A percentile compares a stretch with the other conserved stretches of the same genome.
phyloP scores from a whole-genome alignment of 2,888 invertebrate species.

The Euphydryas editha region DNA sequence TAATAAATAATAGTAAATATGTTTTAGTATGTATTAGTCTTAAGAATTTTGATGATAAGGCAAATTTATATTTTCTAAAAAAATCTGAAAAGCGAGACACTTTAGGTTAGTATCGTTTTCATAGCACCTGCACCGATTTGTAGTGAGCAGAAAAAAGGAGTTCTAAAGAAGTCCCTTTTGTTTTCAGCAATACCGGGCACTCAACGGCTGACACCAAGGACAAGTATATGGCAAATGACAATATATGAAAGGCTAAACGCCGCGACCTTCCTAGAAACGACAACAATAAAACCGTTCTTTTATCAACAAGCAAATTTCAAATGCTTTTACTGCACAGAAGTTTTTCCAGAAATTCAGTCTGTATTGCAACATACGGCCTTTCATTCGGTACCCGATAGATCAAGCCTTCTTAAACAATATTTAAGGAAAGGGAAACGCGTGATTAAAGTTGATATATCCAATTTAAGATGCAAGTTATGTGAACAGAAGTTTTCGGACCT shows the following conservation, averaged over 20 bases:
- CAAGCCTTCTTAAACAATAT: constrained; percentile 63
- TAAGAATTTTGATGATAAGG: not conserved
- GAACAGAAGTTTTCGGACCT: constrained; percentile 68
- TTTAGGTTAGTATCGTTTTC: constrained; percentile 34
- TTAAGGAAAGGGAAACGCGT: constrained; percentile 73
- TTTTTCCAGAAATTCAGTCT: constrained; percentile 70
- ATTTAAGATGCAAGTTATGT: constrained; percentile 68
- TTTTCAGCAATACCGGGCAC: constrained; percentile 54
- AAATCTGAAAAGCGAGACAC: constrained; percentile 14
- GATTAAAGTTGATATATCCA: constrained; percentile 76
- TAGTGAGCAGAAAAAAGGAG: constrained; percentile 34
- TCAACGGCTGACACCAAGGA: constrained; percentile 59
- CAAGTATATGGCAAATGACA: constrained; percentile 79
- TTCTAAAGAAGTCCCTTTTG: constrained; percentile 45
- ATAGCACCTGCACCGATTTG: constrained; percentile 34
- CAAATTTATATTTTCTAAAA: not conserved
- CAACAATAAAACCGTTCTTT: constrained; percentile 72
- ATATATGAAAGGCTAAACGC: constrained; percentile 74
- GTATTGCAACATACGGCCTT: constrained; percentile 62
- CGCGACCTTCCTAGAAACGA: constrained; percentile 69
- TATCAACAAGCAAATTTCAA: constrained; percentile 78
- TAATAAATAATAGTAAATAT: not conserved
- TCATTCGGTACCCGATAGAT: constrained; percentile 63
- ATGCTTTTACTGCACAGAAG: constrained; percentile 74
- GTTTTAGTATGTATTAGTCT: not conserved